Evolutionary conservation across 1,140 invertebrate species (phyloP).

Genomic region (Aphidius ervi): DNA sequence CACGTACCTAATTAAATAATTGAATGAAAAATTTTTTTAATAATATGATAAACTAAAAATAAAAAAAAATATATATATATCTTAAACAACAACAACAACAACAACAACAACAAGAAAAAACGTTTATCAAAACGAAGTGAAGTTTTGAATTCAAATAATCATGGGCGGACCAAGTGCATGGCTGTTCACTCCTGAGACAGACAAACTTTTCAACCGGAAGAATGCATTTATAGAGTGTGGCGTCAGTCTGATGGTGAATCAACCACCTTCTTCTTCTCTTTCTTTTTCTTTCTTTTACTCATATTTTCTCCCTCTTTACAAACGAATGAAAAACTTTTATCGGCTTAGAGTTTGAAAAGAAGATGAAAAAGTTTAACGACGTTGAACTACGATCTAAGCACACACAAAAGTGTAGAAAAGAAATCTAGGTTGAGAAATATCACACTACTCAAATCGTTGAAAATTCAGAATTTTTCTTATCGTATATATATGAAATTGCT

Average conservation of each 20-base stretch:
- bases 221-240: constrained; percentile 44
- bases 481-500: no score
- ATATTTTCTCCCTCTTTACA: background rate
- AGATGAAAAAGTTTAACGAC: constrained; percentile 50
- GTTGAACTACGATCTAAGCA: constrained; percentile 37
- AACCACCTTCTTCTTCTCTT: background rate
- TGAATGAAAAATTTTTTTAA: no score
- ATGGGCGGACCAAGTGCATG: background rate
- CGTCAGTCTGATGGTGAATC: constrained; percentile 24
- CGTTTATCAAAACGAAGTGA: background rate
- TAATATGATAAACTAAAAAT: background rate
- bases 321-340: constrained; percentile 42
- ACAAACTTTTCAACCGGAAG: constrained; percentile 26
- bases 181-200: background rate
- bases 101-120: background rate
- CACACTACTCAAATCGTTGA: no score
- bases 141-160: constrained; percentile 2
- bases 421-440: no score
- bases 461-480: no score
- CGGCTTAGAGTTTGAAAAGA: constrained; percentile 44
- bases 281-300: no score
- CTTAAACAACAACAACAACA: constrained; percentile 1
- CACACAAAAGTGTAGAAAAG: background rate
- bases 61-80: background rate
- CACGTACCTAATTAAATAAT: no score